Base-by-base conservation (phyloP, 2,113 vertebrate genomes). In the Campylorhamphus procurvoides region DNA sequence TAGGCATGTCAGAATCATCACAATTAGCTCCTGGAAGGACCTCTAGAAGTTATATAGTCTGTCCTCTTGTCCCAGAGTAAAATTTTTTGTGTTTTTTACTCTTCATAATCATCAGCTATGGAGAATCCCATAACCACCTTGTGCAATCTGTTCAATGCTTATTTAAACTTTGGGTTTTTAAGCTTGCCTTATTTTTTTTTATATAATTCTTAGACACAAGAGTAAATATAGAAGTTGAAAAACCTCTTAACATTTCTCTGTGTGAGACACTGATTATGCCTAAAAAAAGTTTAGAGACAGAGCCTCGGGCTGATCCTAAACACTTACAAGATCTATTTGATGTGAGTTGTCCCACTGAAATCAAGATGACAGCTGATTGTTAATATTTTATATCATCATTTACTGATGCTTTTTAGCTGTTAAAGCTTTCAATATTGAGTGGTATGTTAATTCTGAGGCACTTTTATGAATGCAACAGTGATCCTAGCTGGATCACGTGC, bases 221-320 rank as follows among this genome's bases (percentile, higher is more conserved):
- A 83, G 86, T 93, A 31, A 74, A 91, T 81, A 37, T 12, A 83
- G 47, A 20, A 78, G 20, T 44, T 84, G 42, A 85, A 80, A 90
- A 89, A 62, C 4, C 42, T 80, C 75, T 91, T 93, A 80, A 83
- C n/a, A 14, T 9, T 94, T 94, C 87, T 74, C 33, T 0, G 0
- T 76, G 40, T 77, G 42, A 90, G 60, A 74, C 49, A 50, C 37
- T 88, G 78, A 96, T 90, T 91, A 90, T 17, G 35, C 25, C 68
- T 92, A 88, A 88, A 46, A 69, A 87, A 94, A 74, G 67, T 66
- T 80, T 88, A 90, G 79, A 92, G 82, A 90, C 37, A 93, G 72
- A 92, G 88, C 90, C 92, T 84, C 63, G 16, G 88, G 90, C 89
- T 92, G 42, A 93, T 84, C 68, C 63, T 92, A 93, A 93, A 93